Base-by-base conservation (phyloP, 1,140 invertebrate genomes). In the Atta texana region DNA sequence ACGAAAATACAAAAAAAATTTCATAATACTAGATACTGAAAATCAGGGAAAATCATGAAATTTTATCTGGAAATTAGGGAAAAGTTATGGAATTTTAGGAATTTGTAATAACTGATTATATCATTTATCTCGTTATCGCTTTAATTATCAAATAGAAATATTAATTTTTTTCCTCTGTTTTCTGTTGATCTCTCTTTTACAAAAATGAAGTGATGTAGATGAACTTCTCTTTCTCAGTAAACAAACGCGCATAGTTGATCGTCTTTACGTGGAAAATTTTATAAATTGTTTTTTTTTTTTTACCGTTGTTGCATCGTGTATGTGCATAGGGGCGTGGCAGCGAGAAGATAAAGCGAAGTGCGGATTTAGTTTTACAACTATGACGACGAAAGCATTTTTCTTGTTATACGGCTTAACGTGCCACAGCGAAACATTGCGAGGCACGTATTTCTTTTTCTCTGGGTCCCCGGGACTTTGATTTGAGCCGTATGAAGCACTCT, bases 381-480 rank as follows among this genome's bases (percentile, higher is more conserved):
- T 74, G 80, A 84, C 69, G 80, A 74, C 80, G 80, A 61, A 74
- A 84, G 69, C 80, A 75, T 84, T 84, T 84, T 75, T 84, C 80
- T 74, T 82, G 80, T 82, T 84, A 72, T 61, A 55, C 28, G 80
- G 80, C 34, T 84, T 84, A 84, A 74, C 69, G 69, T 84, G 80
- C 69, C 80, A 61, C 69, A 24, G 39, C 68, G 80, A 84, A 84
- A 84, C 80, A 84, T 84, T 75, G 80, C 69, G 80, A 84, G 69
- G 80, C 80, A 74, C 80, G 80, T 84, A 84, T 61, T 75, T 84
- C 68, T 82, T 82, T 82, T 68, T 82, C 80, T 75, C 78, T n/a
- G 55, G 68, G 12, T 63, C 24, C 28, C 39, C 39, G 69, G 69
- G 69, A 84, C 80, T 84, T 84, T 84, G 80, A 84, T 84, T 84